Evolutionary conservation across 35 echinoderm and acorn worm genomes (phyloP).

Genomic region (Eucidaris tribuloides): DNA sequence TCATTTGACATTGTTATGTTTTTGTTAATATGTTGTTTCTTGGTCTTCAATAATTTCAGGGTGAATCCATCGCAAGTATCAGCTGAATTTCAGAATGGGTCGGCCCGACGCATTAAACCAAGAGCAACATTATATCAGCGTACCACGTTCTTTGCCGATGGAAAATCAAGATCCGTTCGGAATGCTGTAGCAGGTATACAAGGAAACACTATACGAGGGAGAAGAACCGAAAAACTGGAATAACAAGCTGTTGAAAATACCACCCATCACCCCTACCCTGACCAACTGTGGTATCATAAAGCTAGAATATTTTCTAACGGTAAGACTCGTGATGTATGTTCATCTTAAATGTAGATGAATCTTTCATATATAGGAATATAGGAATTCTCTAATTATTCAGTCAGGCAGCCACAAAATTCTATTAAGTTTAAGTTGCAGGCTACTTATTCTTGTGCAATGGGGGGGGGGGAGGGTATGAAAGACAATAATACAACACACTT

Average conservation of each 20-base stretch:
- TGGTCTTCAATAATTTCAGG: too few species aligned
- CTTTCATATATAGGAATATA: too few species aligned
- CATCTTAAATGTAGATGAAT: too few species aligned
- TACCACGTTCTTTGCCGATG: conserved; percentile 95
- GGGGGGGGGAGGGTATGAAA: too few species aligned
- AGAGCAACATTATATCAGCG: conserved; percentile 89
- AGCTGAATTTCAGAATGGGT: conserved; percentile 90
- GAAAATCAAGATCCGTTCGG: conserved; percentile 92
- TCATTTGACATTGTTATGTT: too few species aligned
- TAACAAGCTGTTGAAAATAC: conserved; percentile 98
- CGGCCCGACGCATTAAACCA: conserved; percentile 80
- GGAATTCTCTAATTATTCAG: too few species aligned
- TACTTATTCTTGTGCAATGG: too few species aligned
- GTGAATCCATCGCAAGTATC: conserved; percentile 97
- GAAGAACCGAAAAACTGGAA: conserved; percentile 81
- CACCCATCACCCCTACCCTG: conserved; percentile 91
- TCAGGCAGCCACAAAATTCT: too few species aligned
- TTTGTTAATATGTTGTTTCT: too few species aligned
- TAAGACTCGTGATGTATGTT: too few species aligned
- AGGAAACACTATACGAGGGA: conserved; percentile 72
- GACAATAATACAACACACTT: too few species aligned
- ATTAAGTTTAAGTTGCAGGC: too few species aligned
- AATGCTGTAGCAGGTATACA: conserved; percentile 85
- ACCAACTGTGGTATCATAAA: conserved; percentile 97
- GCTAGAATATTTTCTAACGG: conserved; percentile 98